A percentile compares a stretch with the other conserved stretches of the same genome.
phyloP scores from a whole-genome alignment of 2,113 vertebrate genomes.

The Chlorodrepanis virens region DNA sequence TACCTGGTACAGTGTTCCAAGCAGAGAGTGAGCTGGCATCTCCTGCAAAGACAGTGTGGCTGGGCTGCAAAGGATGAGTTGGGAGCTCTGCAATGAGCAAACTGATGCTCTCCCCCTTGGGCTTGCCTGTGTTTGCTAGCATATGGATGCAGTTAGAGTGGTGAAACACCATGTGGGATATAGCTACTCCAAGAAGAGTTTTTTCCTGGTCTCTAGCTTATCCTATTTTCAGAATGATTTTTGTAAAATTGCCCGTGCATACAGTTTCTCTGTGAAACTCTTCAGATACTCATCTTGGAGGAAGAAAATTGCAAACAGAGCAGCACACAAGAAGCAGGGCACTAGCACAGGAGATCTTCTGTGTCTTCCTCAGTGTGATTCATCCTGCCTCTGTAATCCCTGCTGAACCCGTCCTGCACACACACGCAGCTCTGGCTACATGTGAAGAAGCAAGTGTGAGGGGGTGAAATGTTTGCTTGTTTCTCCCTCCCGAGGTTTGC shows the following conservation, averaged over 20 bases:
- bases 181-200: not conserved
- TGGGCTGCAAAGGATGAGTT: not conserved
- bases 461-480: not conserved
- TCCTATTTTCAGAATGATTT: not conserved
- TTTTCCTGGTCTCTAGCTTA: not conserved
- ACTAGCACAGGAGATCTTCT: not conserved
- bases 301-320: not conserved
- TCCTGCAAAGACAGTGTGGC: not conserved
- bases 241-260: not conserved
- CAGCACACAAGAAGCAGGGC: not conserved
- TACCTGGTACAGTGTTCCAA: not conserved
- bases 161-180: not conserved
- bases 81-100: not conserved
- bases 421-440: not conserved
- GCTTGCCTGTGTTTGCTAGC: not conserved
- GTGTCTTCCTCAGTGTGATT: not conserved
- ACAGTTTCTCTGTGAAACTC: not conserved
- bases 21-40: not conserved
- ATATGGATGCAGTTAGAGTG: conserved; percentile 16
- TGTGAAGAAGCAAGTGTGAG: not conserved
- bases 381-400: not conserved
- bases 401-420: not conserved
- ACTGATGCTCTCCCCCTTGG: not conserved
- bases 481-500: not conserved
- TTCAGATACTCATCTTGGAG: not conserved